A percentile compares a stretch with the other conserved stretches of the same genome.
phyloP scores from a whole-genome alignment of 2,888 invertebrate genomes.

The Erannis defoliaria region DNA sequence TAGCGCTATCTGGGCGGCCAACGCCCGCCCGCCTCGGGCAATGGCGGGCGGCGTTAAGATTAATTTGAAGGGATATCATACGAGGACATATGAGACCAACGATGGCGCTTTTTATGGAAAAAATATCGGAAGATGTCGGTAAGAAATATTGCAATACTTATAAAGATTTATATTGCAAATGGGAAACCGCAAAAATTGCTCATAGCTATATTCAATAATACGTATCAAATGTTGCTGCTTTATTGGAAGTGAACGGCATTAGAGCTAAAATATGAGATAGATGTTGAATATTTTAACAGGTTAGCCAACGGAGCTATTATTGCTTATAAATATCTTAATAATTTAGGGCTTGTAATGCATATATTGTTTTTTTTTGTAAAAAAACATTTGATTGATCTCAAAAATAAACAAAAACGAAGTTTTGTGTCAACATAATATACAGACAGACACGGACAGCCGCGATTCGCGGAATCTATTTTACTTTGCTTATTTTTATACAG shows the following conservation, averaged over 20 bases:
- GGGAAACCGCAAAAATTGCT: slow-evolving; percentile 13
- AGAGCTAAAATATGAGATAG: background rate
- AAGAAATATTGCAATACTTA: slow-evolving; percentile 26
- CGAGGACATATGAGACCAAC: slow-evolving; percentile 29
- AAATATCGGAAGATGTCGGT: slow-evolving; percentile 28
- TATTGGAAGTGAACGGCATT: background rate
- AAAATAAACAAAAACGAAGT: too few species aligned
- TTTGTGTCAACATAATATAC: too few species aligned
- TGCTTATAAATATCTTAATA: too few species aligned
- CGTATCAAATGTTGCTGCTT: background rate
- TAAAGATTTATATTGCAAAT: slow-evolving; percentile 22
- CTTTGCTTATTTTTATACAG: too few species aligned
- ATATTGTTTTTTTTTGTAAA: too few species aligned
- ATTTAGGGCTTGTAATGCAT: too few species aligned
- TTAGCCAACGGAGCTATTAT: too few species aligned
- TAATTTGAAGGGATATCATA: slow-evolving; percentile 34
- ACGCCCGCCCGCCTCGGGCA: slow-evolving; percentile 8
- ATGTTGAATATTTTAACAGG: too few species aligned
- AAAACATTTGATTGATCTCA: too few species aligned
- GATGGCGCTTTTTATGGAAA: slow-evolving; percentile 29
- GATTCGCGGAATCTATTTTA: too few species aligned
- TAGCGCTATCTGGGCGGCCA: slow-evolving; percentile 26
- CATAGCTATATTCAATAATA: slow-evolving; percentile 7
- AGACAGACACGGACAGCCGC: too few species aligned
- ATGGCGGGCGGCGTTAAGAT: slow-evolving; percentile 22